Percentiles rank a stretch among this genome's conserved stretches.
Conservation (phyloP, 2,888 invertebrate genomes). For the Chaetogeoica ovagalla region DNA sequence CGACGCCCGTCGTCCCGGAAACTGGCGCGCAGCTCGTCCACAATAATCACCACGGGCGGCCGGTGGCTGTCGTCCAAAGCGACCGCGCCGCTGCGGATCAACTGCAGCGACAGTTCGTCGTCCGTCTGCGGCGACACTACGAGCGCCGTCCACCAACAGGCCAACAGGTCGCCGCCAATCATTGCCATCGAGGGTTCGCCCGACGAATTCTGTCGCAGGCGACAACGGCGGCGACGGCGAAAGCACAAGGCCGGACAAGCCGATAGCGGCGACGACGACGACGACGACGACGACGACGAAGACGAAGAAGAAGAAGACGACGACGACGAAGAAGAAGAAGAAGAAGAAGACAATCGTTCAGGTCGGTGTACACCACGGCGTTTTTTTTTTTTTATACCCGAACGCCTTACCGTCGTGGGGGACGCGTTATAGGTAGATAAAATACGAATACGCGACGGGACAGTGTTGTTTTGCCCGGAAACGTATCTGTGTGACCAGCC, state of each 20-base stretch:
- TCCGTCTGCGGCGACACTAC: slow-evolving; percentile 53
- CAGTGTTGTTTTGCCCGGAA: too few species aligned
- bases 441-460: too few species aligned
- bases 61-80: slow-evolving; percentile 48
- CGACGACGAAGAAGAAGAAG: slow-evolving; percentile 60
- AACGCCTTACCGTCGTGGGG: too few species aligned
- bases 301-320: slow-evolving; percentile 64
- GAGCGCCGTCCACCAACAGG: slow-evolving; percentile 5
- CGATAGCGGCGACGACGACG: slow-evolving; percentile 60
- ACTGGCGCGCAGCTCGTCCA: slow-evolving; percentile 64
- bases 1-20: slow-evolving; percentile 75
- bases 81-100: slow-evolving; percentile 36
- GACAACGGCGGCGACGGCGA: slow-evolving; percentile 62
- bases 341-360: slow-evolving; percentile 69
- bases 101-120: slow-evolving; percentile 61
- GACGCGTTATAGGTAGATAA: too few species aligned
- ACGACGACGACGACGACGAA: slow-evolving; percentile 61
- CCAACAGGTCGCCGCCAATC: slow-evolving; percentile 53
- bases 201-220: slow-evolving; percentile 58
- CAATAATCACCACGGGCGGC: slow-evolving; percentile 55
- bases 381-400: too few species aligned
- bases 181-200: slow-evolving; percentile 59
- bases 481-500: too few species aligned
- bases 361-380: not conserved
- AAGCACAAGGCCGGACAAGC: slow-evolving; percentile 12